Percentiles rank a stretch among this genome's conserved stretches.
These are phyloP conservation scores for Taxidea taxus DNA, from an alignment of 2,113 vertebrate genomes.

Conservation along the genomic window DNA sequence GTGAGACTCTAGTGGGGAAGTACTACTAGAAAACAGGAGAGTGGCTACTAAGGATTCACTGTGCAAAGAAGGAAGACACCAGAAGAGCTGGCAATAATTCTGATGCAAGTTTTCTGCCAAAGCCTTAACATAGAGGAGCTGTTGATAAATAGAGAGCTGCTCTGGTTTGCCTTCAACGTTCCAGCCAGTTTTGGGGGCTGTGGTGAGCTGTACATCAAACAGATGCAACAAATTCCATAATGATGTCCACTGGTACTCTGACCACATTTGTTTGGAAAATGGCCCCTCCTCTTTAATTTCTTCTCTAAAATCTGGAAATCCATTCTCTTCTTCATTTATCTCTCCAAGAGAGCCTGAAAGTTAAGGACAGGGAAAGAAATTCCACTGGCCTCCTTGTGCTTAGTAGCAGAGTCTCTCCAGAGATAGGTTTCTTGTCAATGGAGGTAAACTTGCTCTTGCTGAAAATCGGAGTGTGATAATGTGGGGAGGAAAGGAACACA, in stretches of 20 bases:
- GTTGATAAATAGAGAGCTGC: neutral
- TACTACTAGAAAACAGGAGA: neutral
- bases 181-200: neutral
- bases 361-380: neutral
- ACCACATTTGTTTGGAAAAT: neutral
- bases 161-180: neutral
- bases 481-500: neutral
- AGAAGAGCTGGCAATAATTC: constrained; percentile 47
- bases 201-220: neutral
- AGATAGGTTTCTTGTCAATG: neutral
- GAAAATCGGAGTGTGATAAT: neutral
- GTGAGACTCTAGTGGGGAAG: neutral
- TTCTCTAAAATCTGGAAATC: neutral
- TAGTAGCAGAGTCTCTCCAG: neutral
- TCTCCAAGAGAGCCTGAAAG: neutral
- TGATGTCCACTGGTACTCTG: neutral
- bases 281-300: neutral
- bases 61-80: constrained; percentile 60
- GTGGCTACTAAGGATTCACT: constrained; percentile 51
- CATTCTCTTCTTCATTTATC: neutral
- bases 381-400: neutral
- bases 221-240: neutral
- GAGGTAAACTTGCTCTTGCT: neutral
- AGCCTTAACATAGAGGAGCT: neutral
- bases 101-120: neutral